phyloP scores from a whole-genome alignment of 2,888 invertebrate species.

The Gisinianus flammeolus region DNA sequence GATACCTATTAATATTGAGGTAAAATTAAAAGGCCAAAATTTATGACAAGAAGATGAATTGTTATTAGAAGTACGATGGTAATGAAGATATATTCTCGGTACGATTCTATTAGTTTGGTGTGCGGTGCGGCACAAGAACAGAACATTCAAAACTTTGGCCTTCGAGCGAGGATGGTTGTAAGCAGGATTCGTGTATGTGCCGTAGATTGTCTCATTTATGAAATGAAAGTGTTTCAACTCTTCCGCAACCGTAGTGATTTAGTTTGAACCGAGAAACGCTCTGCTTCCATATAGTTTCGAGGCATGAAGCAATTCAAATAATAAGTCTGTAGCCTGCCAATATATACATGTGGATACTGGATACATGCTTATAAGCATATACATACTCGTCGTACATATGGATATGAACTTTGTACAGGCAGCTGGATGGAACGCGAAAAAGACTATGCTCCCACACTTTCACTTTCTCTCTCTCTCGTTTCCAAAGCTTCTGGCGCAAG shows the following conservation, averaged over 20 bases:
- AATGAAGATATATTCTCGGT: no score
- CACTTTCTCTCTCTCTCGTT: background rate
- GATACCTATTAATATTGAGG: no score
- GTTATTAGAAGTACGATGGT: no score
- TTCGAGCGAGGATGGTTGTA: background rate
- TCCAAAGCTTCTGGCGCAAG: background rate
- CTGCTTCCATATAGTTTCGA: background rate
- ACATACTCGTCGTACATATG: background rate
- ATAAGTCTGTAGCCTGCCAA: background rate
- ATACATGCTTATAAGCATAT: background rate
- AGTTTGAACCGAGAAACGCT: background rate
- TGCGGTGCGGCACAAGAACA: no score
- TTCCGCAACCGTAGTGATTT: constrained; percentile 3
- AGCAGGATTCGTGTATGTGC: background rate
- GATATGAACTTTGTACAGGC: background rate
- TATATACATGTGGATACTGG: background rate
- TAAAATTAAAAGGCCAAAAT: no score
- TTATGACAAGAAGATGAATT: no score
- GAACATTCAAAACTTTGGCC: background rate
- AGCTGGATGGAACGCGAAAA: background rate
- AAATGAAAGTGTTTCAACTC: constrained; percentile 8
- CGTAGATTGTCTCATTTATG: constrained; percentile 3
- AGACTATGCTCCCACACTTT: no score
- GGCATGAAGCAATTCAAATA: no score
- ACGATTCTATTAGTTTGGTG: no score